Evolutionary conservation across 2,888 invertebrate genomes (phyloP), one percentile per base, ranked within the genome.

Genomic region (Tiphia femorata): DNA sequence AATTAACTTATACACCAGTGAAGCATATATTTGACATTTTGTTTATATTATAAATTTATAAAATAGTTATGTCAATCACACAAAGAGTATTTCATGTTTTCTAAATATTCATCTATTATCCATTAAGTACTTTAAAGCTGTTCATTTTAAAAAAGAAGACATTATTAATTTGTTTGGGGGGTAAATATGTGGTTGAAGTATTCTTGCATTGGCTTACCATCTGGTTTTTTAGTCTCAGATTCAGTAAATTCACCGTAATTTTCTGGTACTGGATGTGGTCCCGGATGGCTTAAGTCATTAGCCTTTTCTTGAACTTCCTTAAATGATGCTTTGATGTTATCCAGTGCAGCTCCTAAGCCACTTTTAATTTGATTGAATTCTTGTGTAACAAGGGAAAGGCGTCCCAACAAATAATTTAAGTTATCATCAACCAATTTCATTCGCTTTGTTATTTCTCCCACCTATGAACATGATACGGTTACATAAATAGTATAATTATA

Each of bases 331-430:
- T 90, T 89, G 48, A 92, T 88, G 70, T 91, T 88, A 65, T 91
- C 90, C 49, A 95, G 80, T 0, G 93, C 91, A 10, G 89, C 87
- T 0, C 91, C 91, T 0, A 95, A 85, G 0, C 92, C 93, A 0
- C 86, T 84, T 79, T 94, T 93, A 64, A 95, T 93, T 75, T 89
- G 88, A 75, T 91, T 91, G 84, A 95, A 95, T 82, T 96, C 95
- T 69, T 93, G 92, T 1, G 93, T 92, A 25, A 94, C 92, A 5
- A 95, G 84, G 0, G 92, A 91, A 53, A 95, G 84, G 51, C 92
- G 86, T 4, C 95, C 95, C 57, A 95, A 84, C 40, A 94, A 86
- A 78, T 89, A 94, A 83, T 96, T 95, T 58, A 96, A 85, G 81
- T 95, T 93, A 48, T 90, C 90, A 65, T 93, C 92, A 21, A 95